Evolutionary conservation across 2,797 vertebrate species (phyloP), one percentile per base, ranked within the genome.

Genomic region (Pterois miles): DNA sequence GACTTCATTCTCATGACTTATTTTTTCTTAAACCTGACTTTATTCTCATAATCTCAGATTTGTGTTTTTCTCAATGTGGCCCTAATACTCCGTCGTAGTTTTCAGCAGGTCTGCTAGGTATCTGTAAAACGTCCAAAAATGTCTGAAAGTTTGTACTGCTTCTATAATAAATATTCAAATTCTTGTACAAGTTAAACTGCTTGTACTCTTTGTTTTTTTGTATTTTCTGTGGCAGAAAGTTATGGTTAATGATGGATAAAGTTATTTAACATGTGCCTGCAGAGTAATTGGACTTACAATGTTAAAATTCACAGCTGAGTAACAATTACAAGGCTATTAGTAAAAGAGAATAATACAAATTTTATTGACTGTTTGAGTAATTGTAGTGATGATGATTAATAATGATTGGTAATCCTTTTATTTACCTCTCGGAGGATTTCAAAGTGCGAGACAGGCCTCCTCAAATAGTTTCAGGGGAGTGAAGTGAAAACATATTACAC

Each of bases 151-250:
- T 76, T 80, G 6, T 65, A 56, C 63, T 0, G 4, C 43, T 40
- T 81, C 27, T 34, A 27, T 82, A 65, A 65, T 65, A 68, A 58
- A 71, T 34, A 9, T 38, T 63, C 52, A 70, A 64, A 60, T 29
- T 71, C 76, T 84, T 89, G 38, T 86, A 65, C 14, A 1, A n/a
- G 12, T 76, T 65, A 48, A 81, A 59, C 10, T 64, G 18, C 20
- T 58, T 58, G 5, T 27, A 34, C 40, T 4, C 20, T 57, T 66
- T 53, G 9, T 65, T 73, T 3, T 14, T 13, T 46, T 3, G 65
- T 23, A 29, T 50, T 40, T 65, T 57, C 23, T 65, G 14, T 38
- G 52, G 9, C 14, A 18, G 48, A 48, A 43, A 43, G 13, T 6
- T 59, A 34, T 50, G 9, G 50, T 56, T 7, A 11, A 29, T 60